A percentile compares a stretch with the other conserved stretches of the same genome.
phyloP scores from a whole-genome alignment of 2,888 invertebrate species.

The Ochropacha duplaris region DNA sequence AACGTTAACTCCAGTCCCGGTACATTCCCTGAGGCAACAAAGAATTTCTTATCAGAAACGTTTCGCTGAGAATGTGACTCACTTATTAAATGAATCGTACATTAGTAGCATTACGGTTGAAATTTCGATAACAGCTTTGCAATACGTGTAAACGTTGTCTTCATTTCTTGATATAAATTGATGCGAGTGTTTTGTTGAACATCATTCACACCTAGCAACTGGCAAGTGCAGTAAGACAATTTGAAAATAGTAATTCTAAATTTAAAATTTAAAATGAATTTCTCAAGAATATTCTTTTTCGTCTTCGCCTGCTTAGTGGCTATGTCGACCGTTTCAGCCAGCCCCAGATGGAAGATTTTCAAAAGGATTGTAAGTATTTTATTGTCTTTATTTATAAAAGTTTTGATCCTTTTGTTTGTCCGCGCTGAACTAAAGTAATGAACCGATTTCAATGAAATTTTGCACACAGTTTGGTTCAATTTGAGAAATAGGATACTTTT shows the following conservation, averaged over 20 bases:
- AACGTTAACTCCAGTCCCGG: constrained; percentile 1
- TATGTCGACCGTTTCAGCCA: constrained; percentile 19
- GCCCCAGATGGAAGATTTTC: constrained; percentile 52
- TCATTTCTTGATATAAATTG: neutral
- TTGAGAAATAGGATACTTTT: too few relatives aligned
- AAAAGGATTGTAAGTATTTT: constrained; percentile 60
- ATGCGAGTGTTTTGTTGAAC: neutral
- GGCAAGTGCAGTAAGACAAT: neutral
- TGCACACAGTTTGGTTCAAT: too few relatives aligned
- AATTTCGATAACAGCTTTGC: neutral
- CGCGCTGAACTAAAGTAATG: too few relatives aligned
- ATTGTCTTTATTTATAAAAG: too few relatives aligned
- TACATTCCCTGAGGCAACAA: constrained; percentile 5
- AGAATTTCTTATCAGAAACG: constrained; percentile 3
- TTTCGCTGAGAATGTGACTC: neutral
- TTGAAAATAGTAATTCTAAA: neutral
- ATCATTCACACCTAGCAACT: constrained; percentile 1
- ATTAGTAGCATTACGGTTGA: neutral
- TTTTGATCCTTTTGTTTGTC: too few relatives aligned
- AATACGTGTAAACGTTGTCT: neutral
- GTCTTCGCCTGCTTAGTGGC: constrained; percentile 19
- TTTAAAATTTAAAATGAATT: constrained; percentile 20
- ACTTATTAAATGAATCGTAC: neutral
- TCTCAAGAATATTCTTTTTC: constrained; percentile 18
- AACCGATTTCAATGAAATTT: too few relatives aligned